phyloP scores from a whole-genome alignment of 1,140 invertebrate genomes.

The Conus ventricosus region DNA sequence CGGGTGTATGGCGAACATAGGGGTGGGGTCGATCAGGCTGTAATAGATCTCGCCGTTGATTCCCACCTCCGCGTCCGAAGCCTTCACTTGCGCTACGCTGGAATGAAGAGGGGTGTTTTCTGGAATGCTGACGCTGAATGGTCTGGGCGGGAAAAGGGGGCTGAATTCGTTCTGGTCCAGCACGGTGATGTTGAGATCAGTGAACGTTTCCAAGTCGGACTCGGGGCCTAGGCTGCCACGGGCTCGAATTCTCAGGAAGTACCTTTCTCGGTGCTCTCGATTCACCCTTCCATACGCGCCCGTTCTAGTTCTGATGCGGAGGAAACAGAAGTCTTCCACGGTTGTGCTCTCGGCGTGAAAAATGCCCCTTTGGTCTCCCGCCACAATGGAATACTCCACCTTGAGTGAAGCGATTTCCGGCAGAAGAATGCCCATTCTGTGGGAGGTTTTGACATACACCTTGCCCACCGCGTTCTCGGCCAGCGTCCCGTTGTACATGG shows the following conservation, averaged over 20 bases:
- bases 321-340: constrained; percentile 95
- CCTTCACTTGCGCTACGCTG: constrained; percentile 78
- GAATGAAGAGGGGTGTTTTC: constrained; percentile 91
- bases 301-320: constrained; percentile 89
- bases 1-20: constrained; percentile 93
- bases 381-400: constrained; percentile 81
- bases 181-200: constrained; percentile 86
- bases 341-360: constrained; percentile 92
- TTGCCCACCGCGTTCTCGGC: constrained; percentile 93
- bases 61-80: constrained; percentile 95
- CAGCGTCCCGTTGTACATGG: constrained; percentile 91
- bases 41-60: constrained; percentile 97
- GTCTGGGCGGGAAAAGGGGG: constrained; percentile 91
- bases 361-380: constrained; percentile 90
- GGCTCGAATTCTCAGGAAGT: constrained; percentile 87
- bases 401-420: constrained; percentile 78
- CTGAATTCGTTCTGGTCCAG: constrained; percentile 93
- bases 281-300: constrained; percentile 90
- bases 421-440: constrained; percentile 82
- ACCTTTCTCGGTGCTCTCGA: constrained; percentile 90
- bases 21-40: constrained; percentile 88
- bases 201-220: constrained; percentile 80
- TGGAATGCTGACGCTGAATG: constrained; percentile 88
- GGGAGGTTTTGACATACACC: constrained; percentile 82
- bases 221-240: constrained; percentile 77